Conservation (phyloP, 2,888 invertebrate species). For the Helicoverpa assulta region DNA sequence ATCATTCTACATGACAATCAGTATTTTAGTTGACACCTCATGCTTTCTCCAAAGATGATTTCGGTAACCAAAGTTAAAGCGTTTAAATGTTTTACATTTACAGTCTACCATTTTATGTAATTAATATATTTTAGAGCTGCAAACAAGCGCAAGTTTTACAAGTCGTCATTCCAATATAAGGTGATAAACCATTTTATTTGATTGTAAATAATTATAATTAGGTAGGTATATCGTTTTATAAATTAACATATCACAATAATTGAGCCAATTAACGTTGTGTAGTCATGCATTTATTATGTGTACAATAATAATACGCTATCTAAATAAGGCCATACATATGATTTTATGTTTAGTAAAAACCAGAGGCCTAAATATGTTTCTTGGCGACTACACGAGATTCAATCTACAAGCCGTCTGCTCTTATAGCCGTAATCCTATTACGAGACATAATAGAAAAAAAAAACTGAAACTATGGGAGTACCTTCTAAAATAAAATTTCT, state of each 20-base stretch:
- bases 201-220: constrained; percentile 55
- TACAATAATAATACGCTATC: constrained; percentile 16
- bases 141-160: constrained; percentile 28
- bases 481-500: background rate
- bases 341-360: background rate
- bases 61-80: constrained; percentile 68
- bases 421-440: background rate
- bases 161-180: constrained; percentile 57
- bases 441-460: background rate
- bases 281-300: constrained; percentile 35
- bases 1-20: constrained; percentile 54
- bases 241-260: constrained; percentile 60
- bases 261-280: constrained; percentile 40
- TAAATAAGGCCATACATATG: too few species aligned
- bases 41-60: constrained; percentile 69
- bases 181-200: constrained; percentile 50
- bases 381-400: background rate
- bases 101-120: constrained; percentile 41
- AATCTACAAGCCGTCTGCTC: background rate
- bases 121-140: constrained; percentile 41
- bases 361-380: background rate
- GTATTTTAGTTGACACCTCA: constrained; percentile 66
- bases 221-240: constrained; percentile 35
- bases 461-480: background rate
- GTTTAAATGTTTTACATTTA: constrained; percentile 45